Evolutionary conservation across 2,113 vertebrate genomes (phyloP).

Genomic region (Cebidichthys violaceus): DNA sequence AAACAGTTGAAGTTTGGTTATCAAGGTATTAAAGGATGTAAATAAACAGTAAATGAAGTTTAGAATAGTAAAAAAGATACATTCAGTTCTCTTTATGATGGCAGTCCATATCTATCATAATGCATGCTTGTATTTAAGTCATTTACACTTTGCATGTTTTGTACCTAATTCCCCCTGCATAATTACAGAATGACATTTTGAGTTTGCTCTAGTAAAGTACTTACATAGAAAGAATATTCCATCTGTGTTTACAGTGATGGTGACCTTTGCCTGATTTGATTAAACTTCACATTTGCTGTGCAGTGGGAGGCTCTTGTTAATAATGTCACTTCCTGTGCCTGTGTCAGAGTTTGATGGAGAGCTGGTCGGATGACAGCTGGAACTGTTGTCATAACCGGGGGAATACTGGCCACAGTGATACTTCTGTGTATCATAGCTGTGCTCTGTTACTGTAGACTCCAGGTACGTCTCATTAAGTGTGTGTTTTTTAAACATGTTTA

Average conservation of each 20-base stretch:
- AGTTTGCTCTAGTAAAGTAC: not conserved
- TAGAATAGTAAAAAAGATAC: not conserved
- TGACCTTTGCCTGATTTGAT: conserved; percentile 35
- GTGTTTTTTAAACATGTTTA: not conserved
- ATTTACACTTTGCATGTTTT: not conserved
- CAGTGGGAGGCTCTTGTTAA: not conserved
- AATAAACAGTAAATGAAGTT: not conserved
- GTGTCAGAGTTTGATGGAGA: conserved; percentile 97
- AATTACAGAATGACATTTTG: conserved; percentile 35
- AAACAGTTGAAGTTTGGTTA: not conserved
- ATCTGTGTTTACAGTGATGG: conserved; percentile 2
- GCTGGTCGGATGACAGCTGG: conserved; percentile 99
- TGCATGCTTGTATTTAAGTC: not conserved
- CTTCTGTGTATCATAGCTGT: conserved; percentile 98
- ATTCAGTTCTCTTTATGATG: not conserved
- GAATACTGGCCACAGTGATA: conserved; percentile 99
- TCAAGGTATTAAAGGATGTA: not conserved
- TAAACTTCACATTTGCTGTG: not conserved
- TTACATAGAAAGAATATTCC: not conserved
- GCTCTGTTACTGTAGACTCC: conserved; percentile 99
- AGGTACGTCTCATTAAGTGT: conserved; percentile 82
- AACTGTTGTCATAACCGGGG: conserved; percentile 99
- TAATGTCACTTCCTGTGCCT: conserved; percentile 50
- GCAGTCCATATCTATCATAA: not conserved
- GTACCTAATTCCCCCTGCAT: not conserved